A percentile compares a stretch with the other conserved stretches of the same genome.
phyloP scores from a whole-genome alignment of 1,140 invertebrate species.

The Tigriopus japonicus region DNA sequence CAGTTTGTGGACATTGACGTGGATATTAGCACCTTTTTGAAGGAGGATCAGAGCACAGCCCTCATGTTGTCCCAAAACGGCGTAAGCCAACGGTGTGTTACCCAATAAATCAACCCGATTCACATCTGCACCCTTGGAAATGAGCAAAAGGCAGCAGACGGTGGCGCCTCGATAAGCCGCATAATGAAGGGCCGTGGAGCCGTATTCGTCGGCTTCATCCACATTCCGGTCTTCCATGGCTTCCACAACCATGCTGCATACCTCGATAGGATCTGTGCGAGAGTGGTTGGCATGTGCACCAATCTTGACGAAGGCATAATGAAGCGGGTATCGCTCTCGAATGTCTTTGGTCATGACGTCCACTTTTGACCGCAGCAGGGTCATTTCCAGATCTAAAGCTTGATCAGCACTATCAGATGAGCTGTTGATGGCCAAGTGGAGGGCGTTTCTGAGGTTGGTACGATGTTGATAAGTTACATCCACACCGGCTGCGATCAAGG shows the following conservation, averaged over 20 bases:
- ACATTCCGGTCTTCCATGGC: conserved; percentile 24
- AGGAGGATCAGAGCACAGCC: conserved; percentile 30
- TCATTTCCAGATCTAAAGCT: conserved; percentile 22
- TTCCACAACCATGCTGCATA: conserved; percentile 23
- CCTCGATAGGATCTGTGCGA: conserved; percentile 29
- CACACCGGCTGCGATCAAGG: conserved; percentile 20
- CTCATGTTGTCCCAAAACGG: conserved; percentile 28
- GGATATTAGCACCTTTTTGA: conserved; percentile 26
- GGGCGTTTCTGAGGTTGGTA: conserved; percentile 19
- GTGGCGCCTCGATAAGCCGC: conserved; percentile 31
- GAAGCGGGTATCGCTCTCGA: conserved; percentile 24
- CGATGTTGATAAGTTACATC: conserved; percentile 20
- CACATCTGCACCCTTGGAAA: conserved; percentile 24
- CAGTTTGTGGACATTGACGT: conserved; percentile 18
- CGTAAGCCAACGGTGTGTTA: conserved; percentile 31
- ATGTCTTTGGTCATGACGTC: conserved; percentile 19
- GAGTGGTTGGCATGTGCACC: conserved; percentile 16
- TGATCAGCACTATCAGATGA: conserved; percentile 24
- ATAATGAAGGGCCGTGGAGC: conserved; percentile 28
- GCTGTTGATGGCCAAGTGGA: conserved; percentile 27
- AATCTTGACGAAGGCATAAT: conserved; percentile 30
- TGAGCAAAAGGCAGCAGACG: conserved; percentile 28
- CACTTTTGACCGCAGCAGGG: conserved; percentile 21
- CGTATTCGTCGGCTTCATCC: conserved; percentile 25
- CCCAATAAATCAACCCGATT: conserved; percentile 26